phyloP scores from a whole-genome alignment of 2,888 invertebrate genomes.

The Apeira syringaria region DNA sequence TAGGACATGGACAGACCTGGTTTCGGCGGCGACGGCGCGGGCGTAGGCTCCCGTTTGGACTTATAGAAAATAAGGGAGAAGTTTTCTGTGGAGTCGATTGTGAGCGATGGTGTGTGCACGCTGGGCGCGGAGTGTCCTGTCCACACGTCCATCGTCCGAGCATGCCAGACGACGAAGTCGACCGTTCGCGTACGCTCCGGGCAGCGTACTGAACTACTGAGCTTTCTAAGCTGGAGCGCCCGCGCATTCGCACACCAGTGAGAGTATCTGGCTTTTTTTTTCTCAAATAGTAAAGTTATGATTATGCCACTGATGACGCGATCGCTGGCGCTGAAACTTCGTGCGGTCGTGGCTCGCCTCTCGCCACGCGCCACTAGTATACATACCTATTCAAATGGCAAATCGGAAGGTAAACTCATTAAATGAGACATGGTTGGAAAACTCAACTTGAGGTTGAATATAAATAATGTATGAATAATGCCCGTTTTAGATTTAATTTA shows the following conservation, averaged over 20 bases:
- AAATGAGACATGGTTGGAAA: too few relatives aligned
- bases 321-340: constrained; percentile 11
- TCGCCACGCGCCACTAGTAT: background rate
- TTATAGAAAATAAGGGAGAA: constrained; percentile 93
- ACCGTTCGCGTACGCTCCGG: constrained; percentile 68
- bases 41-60: constrained; percentile 66
- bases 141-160: constrained; percentile 88
- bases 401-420: background rate
- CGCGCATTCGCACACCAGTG: constrained; percentile 12
- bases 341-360: background rate
- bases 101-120: constrained; percentile 82
- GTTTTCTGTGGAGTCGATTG: constrained; percentile 89
- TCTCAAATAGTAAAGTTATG: constrained; percentile 13
- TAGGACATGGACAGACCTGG: constrained; percentile 52
- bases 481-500: too few relatives aligned
- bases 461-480: too few relatives aligned
- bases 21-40: constrained; percentile 62
- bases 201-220: constrained; percentile 74
- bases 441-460: too few relatives aligned
- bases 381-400: background rate
- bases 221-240: constrained; percentile 47
- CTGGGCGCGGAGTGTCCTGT: constrained; percentile 86
- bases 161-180: constrained; percentile 62
- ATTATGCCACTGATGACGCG: constrained; percentile 9
- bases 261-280: constrained; percentile 20